Conservation (phyloP, 2,113 vertebrate species). For the Narcine bancroftii region DNA sequence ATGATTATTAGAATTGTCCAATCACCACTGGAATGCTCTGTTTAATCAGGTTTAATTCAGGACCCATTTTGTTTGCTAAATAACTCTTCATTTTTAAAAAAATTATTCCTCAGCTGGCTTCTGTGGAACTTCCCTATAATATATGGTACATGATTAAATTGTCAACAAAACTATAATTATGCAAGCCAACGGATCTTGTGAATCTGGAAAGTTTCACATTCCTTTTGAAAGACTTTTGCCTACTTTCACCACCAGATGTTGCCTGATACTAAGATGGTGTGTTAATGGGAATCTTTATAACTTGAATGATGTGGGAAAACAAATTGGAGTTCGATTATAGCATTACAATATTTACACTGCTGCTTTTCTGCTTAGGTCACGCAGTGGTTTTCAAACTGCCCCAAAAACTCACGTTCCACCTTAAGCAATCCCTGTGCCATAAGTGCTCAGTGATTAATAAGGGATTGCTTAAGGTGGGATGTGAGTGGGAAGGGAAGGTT, state of each 20-base stretch:
- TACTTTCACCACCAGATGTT: neutral
- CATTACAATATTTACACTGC: neutral
- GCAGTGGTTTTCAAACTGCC: neutral
- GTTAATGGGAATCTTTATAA: neutral
- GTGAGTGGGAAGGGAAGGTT: too few relatives aligned
- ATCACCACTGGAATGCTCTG: neutral
- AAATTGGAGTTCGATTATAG: neutral
- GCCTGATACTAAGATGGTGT: neutral
- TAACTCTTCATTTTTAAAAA: neutral
- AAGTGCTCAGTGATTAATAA: too few relatives aligned
- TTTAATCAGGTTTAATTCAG: neutral
- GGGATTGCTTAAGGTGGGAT: too few relatives aligned
- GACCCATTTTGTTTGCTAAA: neutral
- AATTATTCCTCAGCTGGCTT: neutral
- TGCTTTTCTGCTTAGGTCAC: neutral
- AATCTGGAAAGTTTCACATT: neutral
- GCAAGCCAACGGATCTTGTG: neutral
- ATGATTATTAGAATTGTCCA: conserved; percentile 3
- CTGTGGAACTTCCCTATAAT: neutral
- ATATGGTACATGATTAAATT: neutral
- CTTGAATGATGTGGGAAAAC: neutral
- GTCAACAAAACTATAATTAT: neutral
- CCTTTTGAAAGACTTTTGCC: neutral
- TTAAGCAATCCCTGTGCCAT: too few relatives aligned
- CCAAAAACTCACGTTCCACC: too few relatives aligned